Base-by-base conservation (phyloP, 2,113 vertebrate genomes). In the Microtus ochrogaster region DNA sequence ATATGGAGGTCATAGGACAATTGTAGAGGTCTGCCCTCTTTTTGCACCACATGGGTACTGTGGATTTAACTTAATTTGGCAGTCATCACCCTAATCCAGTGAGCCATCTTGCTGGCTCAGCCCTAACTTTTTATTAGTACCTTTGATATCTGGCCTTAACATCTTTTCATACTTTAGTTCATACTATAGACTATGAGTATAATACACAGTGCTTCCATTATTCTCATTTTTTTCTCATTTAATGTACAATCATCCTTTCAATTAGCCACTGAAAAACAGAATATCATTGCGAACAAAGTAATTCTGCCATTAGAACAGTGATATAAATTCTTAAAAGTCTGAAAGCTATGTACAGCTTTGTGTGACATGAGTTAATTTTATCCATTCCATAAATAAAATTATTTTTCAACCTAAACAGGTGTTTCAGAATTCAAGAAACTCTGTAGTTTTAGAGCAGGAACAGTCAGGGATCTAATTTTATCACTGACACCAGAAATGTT, bases 381-480 rank as follows among this genome's bases (percentile, higher is more conserved):
- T 55, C 13, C 14, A 63, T 22, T 83, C 47, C 21, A 83, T 95
- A 95, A 74, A 30, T 66, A 49, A 82, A 65, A 66, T 39, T 93
- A 89, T 90, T 87, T 93, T 94, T 52, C 70, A 90, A 61, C 33
- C 33, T 89, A 44, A 94, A 68, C 41, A 96, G 90, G 11, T 90
- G 47, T 78, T 96, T 76, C 61, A 91, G n/a, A 83, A 86, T 61
- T 96, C 16, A 94, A 7, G 33, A 83, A 0, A 47, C 41, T 72
- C 33, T 94, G 5, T n/a, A 88, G 7, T 95, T 94, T 96, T 84
- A 83, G 12, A 90, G 83, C 3, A 78, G 28, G 30, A 70, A 85
- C 0, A 63, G 7, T 86, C 16, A 94, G 78, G 79, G n/a, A 70
- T 5, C 14, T 79, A 95, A 83, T 94, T 95, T 90, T 84, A 90